phyloP scores from a whole-genome alignment of 2,797 vertebrate species.

The Chelidonichthys spinosus region DNA sequence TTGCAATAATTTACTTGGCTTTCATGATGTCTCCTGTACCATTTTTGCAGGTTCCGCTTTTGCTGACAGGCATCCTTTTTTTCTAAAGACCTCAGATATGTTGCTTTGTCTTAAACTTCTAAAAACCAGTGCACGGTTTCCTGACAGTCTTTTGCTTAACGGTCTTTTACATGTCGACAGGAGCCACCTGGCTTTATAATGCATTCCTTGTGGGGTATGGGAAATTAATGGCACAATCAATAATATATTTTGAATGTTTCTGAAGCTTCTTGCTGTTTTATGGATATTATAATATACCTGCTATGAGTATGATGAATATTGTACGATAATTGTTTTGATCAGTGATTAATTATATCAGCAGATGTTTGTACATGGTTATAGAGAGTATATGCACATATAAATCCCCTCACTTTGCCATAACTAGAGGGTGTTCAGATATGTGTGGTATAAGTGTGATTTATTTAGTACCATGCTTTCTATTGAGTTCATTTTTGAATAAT shows the following conservation, averaged over 20 bases:
- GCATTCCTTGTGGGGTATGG: slow-evolving; percentile 67
- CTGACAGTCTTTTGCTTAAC: slow-evolving; percentile 67
- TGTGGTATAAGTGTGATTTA: slow-evolving; percentile 73
- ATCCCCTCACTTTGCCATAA: slow-evolving; percentile 66
- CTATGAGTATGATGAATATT: slow-evolving; percentile 84
- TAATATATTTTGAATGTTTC: slow-evolving; percentile 84
- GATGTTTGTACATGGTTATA: slow-evolving; percentile 81
- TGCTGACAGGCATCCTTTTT: slow-evolving; percentile 65
- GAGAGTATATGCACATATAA: slow-evolving; percentile 76
- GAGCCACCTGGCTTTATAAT: slow-evolving; percentile 64
- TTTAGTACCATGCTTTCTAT: slow-evolving; percentile 70
- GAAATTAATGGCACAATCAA: slow-evolving; percentile 75
- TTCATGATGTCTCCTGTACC: slow-evolving; percentile 72
- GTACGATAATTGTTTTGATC: slow-evolving; percentile 81
- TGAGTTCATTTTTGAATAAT: slow-evolving; percentile 62
- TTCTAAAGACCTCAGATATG: slow-evolving; percentile 70
- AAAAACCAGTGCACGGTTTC: slow-evolving; percentile 68
- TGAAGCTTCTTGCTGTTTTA: slow-evolving; percentile 83
- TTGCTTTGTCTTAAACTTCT: slow-evolving; percentile 73
- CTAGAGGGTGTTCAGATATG: slow-evolving; percentile 67
- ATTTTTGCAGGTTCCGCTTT: slow-evolving; percentile 68
- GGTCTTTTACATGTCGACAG: slow-evolving; percentile 71
- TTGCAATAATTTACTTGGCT: slow-evolving; percentile 84
- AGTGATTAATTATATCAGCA: slow-evolving; percentile 83
- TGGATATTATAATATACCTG: slow-evolving; percentile 83